Conservation (phyloP, 2,888 invertebrate species). For the Drosophila anomelani region DNA sequence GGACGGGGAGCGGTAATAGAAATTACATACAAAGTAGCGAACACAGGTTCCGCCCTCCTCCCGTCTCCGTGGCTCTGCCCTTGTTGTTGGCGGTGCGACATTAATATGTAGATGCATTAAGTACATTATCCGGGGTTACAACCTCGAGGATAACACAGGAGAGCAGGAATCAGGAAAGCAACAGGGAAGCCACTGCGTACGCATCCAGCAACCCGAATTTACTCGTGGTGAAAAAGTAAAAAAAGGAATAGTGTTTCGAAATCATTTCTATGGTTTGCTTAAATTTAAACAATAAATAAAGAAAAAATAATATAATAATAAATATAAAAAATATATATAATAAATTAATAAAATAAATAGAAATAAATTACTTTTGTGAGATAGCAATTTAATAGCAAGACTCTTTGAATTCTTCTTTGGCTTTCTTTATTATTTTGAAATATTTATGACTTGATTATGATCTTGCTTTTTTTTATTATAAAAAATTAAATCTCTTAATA, state of each 20-base stretch:
- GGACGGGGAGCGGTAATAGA: constrained; percentile 63
- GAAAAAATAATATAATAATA: no score
- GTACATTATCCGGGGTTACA: constrained; percentile 84
- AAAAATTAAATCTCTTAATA: no score
- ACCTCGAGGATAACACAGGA: constrained; percentile 64
- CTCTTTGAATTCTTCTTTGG: no score
- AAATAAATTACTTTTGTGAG: no score
- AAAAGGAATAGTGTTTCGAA: neutral
- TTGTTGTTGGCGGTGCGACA: constrained; percentile 66
- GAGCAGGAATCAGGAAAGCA: neutral
- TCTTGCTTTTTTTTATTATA: no score
- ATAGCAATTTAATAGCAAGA: no score
- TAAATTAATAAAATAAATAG: no score
- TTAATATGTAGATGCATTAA: constrained; percentile 83
- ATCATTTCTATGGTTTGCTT: neutral
- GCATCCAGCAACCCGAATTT: constrained; percentile 45
- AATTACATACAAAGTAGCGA: constrained; percentile 64
- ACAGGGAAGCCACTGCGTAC: constrained; percentile 12
- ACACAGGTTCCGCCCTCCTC: constrained; percentile 58
- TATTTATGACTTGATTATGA: no score
- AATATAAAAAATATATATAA: no score
- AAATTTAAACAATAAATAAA: no score
- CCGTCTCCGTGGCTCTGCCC: neutral
- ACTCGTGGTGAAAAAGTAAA: constrained; percentile 4
- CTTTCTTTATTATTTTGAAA: no score